A percentile compares a stretch with the other conserved stretches of the same genome.
Evolutionary conservation across 2,888 invertebrate species (phyloP).

Genomic region (Unio pictorum): DNA sequence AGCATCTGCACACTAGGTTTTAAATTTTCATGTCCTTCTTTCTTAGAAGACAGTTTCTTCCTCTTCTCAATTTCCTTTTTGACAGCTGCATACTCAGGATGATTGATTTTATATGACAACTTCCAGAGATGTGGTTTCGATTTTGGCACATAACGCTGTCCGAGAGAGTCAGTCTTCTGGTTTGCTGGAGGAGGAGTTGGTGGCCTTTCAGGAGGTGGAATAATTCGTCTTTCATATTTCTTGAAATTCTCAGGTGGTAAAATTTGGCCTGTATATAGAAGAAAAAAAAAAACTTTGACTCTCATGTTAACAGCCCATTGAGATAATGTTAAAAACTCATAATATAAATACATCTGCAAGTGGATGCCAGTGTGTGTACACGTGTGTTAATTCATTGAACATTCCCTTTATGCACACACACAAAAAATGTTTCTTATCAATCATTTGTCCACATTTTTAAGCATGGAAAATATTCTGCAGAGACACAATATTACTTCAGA

Average conservation of each 20-base stretch:
- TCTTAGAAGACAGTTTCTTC: slow-evolving; percentile 21
- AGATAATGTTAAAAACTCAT: too few species aligned
- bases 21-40: too few species aligned
- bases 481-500: too few species aligned
- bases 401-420: too few species aligned
- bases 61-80: slow-evolving; percentile 50
- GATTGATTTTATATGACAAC: slow-evolving; percentile 63
- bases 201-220: slow-evolving; percentile 54
- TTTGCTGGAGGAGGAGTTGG: slow-evolving; percentile 54
- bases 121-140: slow-evolving; percentile 64
- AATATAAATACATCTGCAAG: too few species aligned
- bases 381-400: too few species aligned
- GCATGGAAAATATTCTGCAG: too few species aligned
- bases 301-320: background rate
- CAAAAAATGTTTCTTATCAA: too few species aligned
- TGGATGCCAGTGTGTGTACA: too few species aligned
- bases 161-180: slow-evolving; percentile 63
- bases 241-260: slow-evolving; percentile 68
- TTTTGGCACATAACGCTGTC: slow-evolving; percentile 55
- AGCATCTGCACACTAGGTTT: too few species aligned
- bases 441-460: too few species aligned
- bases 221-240: slow-evolving; percentile 61
- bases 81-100: slow-evolving; percentile 61
- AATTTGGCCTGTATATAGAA: slow-evolving; percentile 58
- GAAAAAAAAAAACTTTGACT: slow-evolving; percentile 1